Base-by-base conservation (phyloP, 1,140 invertebrate genomes). In the Orussus abietinus region DNA sequence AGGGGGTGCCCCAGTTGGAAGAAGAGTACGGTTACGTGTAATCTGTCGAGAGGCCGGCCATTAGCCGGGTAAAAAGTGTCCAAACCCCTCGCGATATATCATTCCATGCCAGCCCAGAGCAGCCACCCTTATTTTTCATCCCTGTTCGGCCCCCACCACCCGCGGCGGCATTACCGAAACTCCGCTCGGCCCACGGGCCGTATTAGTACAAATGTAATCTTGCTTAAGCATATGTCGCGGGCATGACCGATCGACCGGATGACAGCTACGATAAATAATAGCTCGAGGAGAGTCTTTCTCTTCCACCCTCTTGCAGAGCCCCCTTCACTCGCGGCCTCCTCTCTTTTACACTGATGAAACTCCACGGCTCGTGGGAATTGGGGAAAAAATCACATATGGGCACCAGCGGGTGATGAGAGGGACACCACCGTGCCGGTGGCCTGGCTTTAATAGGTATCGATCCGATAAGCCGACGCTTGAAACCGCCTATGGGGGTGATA, bases 171-270 rank as follows among this genome's bases (percentile, higher is more conserved):
- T n/a, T n/a, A n/a, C n/a, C n/a, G n/a, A n/a, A n/a, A n/a, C n/a
- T n/a, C n/a, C n/a, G n/a, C n/a, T n/a, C n/a, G n/a, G n/a, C 31
- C 38, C 34, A 17, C 21, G 15, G 7, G 26, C 30, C 29, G 30
- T 51, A 62, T 64, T 64, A 62, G 55, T 58, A 60, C 55, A 61
- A 64, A 64, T 65, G 64, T 67, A 67, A 67, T 67, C 62, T 65
- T 64, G 59, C 54, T 63, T 62, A 64, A 66, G 62, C 62, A 66
- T 67, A 67, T 67, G 64, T 64, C 57, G n/a, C n/a, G n/a, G 51
- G 51, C 45, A 59, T 64, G 60, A 66, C 60, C 59, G 64, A 66
- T 66, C 55, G 56, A 50, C 44, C 49, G 50, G 53, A 49, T 45
- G 53, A 63, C 51, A 57, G 55, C 43, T 37, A 41, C 36, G 53